Percentiles rank a stretch among this genome's conserved stretches.
phyloP scores from a whole-genome alignment of 2,888 invertebrate species.

The Andricus curvator region DNA sequence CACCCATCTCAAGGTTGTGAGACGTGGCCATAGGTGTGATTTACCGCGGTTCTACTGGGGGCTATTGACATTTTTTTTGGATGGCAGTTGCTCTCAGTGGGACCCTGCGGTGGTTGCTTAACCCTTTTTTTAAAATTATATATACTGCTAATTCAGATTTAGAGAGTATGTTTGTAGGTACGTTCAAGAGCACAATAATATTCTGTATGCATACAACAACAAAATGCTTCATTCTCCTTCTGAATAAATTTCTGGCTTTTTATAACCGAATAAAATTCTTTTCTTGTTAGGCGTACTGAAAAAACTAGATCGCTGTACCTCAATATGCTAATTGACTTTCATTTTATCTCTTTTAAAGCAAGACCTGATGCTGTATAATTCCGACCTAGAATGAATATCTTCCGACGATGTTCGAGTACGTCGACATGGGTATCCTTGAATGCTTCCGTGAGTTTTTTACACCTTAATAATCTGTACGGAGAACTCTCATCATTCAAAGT shows the following conservation, averaged over 20 bases:
- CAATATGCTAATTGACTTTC: conserved; percentile 35
- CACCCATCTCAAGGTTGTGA: too few relatives aligned
- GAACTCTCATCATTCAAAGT: neutral
- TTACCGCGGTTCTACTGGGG: too few relatives aligned
- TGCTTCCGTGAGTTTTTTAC: neutral
- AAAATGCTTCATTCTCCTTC: neutral
- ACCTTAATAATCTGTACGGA: neutral
- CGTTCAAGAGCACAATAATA: too few relatives aligned
- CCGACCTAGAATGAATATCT: neutral
- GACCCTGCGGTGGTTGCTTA: too few relatives aligned
- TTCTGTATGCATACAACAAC: neutral
- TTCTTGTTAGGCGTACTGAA: neutral
- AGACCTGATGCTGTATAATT: conserved; percentile 4
- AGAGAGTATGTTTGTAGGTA: too few relatives aligned
- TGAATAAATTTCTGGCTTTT: neutral
- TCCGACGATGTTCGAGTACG: neutral
- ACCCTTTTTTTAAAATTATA: too few relatives aligned
- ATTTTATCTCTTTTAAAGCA: neutral
- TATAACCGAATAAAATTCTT: neutral
- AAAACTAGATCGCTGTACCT: conserved; percentile 1
- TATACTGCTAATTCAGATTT: too few relatives aligned
- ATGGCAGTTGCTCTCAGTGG: too few relatives aligned
- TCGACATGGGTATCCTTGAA: conserved; percentile 4
- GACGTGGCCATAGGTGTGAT: too few relatives aligned
- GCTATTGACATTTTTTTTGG: too few relatives aligned